A percentile compares a stretch with the other conserved stretches of the same genome.
phyloP scores from a whole-genome alignment of 2,888 invertebrate species.

The Agrotis segetum region DNA sequence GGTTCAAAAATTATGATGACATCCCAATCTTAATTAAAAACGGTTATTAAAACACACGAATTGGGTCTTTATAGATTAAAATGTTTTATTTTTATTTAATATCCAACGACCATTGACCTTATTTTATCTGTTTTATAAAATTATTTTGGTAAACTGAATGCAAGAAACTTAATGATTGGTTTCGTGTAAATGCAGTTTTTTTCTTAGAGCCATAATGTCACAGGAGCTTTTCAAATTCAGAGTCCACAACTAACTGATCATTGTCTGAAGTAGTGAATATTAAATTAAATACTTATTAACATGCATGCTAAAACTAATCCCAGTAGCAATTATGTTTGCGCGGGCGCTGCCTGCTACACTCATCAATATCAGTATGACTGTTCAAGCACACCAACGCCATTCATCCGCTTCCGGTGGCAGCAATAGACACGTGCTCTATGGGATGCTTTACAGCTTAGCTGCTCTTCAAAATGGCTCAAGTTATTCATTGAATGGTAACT shows the following conservation, averaged over 20 bases:
- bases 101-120: constrained; percentile 20
- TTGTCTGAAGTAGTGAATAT: background rate
- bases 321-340: constrained; percentile 18
- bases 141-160: constrained; percentile 7
- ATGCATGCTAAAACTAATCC: no score
- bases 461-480: background rate
- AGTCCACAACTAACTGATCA: background rate
- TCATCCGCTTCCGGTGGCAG: constrained; percentile 21
- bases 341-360: constrained; percentile 24
- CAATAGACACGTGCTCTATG: constrained; percentile 14
- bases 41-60: constrained; percentile 39
- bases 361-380: constrained; percentile 20
- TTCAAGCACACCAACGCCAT: constrained; percentile 6
- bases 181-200: background rate
- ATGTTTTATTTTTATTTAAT: constrained; percentile 41
- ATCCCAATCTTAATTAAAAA: constrained; percentile 60
- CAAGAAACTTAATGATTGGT: background rate
- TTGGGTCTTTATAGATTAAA: constrained; percentile 48
- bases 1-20: constrained; percentile 78
- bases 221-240: background rate
- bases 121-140: constrained; percentile 20
- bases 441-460: background rate
- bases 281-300: background rate
- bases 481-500: background rate
- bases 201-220: background rate